Evolutionary conservation across 2,797 vertebrate species (phyloP).

Genomic region (Heterohyrax brucei): DNA sequence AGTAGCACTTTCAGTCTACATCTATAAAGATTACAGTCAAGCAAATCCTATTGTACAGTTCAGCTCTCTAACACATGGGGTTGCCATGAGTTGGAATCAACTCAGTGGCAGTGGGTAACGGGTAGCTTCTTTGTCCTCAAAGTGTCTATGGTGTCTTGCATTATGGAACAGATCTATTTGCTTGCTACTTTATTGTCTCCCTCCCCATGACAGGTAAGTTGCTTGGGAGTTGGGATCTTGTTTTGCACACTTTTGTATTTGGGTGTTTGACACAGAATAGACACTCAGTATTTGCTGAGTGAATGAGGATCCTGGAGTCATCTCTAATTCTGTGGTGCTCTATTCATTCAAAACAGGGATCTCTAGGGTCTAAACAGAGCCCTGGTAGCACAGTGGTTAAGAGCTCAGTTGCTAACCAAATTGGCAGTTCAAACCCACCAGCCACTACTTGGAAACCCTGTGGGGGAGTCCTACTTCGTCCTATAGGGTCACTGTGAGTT

Average conservation of each 20-base stretch:
- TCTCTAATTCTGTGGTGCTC: neutral
- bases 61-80: neutral
- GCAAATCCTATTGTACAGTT: neutral
- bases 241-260: neutral
- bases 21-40: neutral
- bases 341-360: neutral
- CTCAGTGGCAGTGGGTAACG: too few species aligned
- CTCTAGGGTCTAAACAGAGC: neutral
- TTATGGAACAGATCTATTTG: neutral
- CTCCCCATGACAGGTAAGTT: neutral
- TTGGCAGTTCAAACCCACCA: too few species aligned
- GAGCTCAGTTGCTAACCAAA: too few species aligned
- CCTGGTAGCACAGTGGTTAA: too few species aligned
- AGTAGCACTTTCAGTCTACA: neutral
- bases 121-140: neutral
- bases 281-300: neutral
- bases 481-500: too few species aligned
- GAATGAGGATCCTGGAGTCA: neutral
- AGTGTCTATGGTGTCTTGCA: neutral
- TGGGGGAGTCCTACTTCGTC: too few species aligned
- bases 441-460: too few species aligned
- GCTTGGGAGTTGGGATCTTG: neutral
- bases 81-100: too few species aligned
- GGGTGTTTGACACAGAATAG: neutral
- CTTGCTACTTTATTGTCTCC: neutral